Evolutionary conservation across 1,140 invertebrate species (phyloP).

Genomic region (Drosophila nasuta): DNA sequence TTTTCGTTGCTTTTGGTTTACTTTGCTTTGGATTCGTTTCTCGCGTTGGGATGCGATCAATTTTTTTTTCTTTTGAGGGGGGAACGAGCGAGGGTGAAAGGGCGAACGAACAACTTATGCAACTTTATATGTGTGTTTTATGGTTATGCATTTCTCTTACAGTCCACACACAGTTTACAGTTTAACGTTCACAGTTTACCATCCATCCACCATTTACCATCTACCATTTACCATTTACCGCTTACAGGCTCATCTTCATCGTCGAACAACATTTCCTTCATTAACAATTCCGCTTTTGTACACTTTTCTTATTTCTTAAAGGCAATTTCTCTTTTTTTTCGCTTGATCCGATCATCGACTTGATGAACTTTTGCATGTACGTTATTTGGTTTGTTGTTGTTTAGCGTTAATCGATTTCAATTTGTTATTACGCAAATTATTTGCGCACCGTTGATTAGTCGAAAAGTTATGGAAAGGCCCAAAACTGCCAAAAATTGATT

Average conservation of each 20-base stretch:
- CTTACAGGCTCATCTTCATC: slow-evolving; percentile 77
- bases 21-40: slow-evolving; percentile 13
- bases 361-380: slow-evolving; percentile 28
- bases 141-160: slow-evolving; percentile 78
- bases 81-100: slow-evolving; percentile 19
- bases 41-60: neutral
- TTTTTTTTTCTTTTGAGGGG: too few relatives aligned
- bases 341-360: slow-evolving; percentile 15
- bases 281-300: slow-evolving; percentile 73
- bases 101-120: slow-evolving; percentile 40
- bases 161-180: slow-evolving; percentile 20
- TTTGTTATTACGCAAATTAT: slow-evolving; percentile 52
- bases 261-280: slow-evolving; percentile 72
- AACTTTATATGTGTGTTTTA: slow-evolving; percentile 60
- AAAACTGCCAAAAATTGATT: slow-evolving; percentile 18
- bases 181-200: slow-evolving; percentile 24
- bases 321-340: slow-evolving; percentile 68
- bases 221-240: slow-evolving; percentile 39
- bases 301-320: slow-evolving; percentile 62
- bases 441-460: slow-evolving; percentile 44
- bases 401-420: slow-evolving; percentile 1
- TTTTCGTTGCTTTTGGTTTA: slow-evolving; percentile 11
- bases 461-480: slow-evolving; percentile 55
- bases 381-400: neutral
- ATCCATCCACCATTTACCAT: slow-evolving; percentile 23